A percentile compares a stretch with the other conserved stretches of the same genome.
phyloP scores from a whole-genome alignment of 2,888 invertebrate species.

The Ormia ochracea region DNA sequence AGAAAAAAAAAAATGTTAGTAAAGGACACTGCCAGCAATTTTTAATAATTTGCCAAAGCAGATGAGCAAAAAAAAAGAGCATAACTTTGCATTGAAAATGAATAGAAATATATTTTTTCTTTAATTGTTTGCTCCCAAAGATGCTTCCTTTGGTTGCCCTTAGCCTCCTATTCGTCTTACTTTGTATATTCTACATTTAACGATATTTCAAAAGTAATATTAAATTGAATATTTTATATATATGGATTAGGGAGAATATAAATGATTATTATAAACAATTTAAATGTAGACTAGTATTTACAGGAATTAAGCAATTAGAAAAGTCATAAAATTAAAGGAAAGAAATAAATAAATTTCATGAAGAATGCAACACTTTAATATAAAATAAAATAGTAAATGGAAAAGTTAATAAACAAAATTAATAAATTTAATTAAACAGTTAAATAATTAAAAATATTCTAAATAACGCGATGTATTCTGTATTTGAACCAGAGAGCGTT shows the following conservation, averaged over 20 bases:
- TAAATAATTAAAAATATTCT: too few species aligned
- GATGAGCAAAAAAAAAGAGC: too few species aligned
- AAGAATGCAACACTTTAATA: slow-evolving; percentile 37
- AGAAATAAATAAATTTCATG: background rate
- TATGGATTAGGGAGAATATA: background rate
- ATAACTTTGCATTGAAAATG: too few species aligned
- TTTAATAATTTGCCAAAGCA: too few species aligned
- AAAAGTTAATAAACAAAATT: background rate
- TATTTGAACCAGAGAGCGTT: too few species aligned
- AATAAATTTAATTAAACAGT: too few species aligned
- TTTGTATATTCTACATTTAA: background rate
- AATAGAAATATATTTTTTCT: too few species aligned
- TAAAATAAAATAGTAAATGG: background rate
- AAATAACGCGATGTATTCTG: too few species aligned
- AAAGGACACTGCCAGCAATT: too few species aligned
- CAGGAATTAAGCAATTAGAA: background rate
- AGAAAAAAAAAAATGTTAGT: too few species aligned
- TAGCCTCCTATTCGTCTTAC: background rate
- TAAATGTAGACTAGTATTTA: slow-evolving; percentile 46
- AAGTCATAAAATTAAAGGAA: background rate
- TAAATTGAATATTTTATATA: background rate
- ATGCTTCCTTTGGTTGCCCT: too few species aligned
- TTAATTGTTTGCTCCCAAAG: too few species aligned
- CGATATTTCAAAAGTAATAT: background rate
- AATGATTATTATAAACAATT: background rate